phyloP scores from a whole-genome alignment of 2,113 vertebrate genomes.

The Paradoxurus hermaphroditus region DNA sequence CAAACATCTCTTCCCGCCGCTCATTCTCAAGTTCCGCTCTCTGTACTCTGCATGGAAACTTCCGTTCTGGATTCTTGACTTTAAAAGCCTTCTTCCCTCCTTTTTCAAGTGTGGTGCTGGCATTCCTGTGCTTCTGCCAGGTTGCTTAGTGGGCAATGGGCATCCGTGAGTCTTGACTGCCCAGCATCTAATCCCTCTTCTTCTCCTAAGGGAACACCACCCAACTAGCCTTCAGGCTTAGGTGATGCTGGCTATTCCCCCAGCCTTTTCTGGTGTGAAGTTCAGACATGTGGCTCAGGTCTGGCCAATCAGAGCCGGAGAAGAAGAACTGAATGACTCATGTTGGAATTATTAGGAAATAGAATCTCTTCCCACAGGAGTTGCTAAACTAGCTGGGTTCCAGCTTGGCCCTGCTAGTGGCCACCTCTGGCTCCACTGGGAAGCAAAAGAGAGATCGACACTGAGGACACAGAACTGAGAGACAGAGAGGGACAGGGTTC shows the following conservation, averaged over 20 bases:
- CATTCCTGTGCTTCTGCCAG: background rate
- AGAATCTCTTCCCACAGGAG: background rate
- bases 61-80: background rate
- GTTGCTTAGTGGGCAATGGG: background rate
- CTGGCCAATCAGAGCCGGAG: background rate
- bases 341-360: background rate
- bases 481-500: background rate
- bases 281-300: background rate
- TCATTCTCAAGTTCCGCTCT: background rate
- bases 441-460: background rate
- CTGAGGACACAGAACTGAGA: background rate
- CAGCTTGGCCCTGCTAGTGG: background rate
- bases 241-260: background rate
- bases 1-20: background rate
- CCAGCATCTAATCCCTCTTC: background rate
- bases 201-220: background rate
- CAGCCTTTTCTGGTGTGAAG: background rate
- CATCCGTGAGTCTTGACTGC: background rate
- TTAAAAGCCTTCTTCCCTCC: background rate
- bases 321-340: background rate
- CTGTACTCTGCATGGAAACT: background rate
- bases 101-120: background rate
- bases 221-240: background rate
- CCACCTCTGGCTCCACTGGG: background rate
- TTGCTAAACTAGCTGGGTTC: background rate